Percentiles rank a stretch among this genome's conserved stretches.
phyloP scores from a whole-genome alignment of 1,140 invertebrate species.

The Caenorhabditis brenneri region DNA sequence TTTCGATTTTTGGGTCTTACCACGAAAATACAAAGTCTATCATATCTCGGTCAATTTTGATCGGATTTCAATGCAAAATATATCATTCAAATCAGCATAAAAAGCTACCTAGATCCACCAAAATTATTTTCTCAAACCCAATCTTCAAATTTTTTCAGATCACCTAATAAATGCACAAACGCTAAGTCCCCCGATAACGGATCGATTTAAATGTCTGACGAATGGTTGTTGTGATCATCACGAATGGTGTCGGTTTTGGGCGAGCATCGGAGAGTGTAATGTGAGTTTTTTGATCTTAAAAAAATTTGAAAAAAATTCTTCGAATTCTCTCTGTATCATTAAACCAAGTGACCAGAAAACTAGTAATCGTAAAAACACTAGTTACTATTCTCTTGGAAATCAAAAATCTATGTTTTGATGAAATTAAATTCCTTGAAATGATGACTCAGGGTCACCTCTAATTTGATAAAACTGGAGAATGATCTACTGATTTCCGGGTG shows the following conservation, averaged over 20 bases:
- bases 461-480: background rate
- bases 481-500: too few species aligned
- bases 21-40: too few species aligned
- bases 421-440: background rate
- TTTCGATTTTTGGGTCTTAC: too few species aligned
- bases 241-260: constrained; percentile 71
- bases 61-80: too few species aligned
- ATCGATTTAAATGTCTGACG: constrained; percentile 66
- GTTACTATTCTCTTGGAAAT: background rate
- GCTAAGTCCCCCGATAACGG: constrained; percentile 61
- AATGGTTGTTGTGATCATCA: constrained; percentile 71
- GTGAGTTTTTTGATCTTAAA: background rate
- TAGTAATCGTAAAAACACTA: background rate
- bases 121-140: background rate
- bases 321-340: background rate
- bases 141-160: background rate
- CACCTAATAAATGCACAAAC: constrained; percentile 34
- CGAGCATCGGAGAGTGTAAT: constrained; percentile 66
- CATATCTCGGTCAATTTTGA: too few species aligned
- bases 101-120: too few species aligned
- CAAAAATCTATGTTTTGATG: background rate
- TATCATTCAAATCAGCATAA: too few species aligned
- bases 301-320: background rate
- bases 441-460: background rate
- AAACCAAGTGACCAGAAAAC: background rate